phyloP scores from a whole-genome alignment of 2,113 vertebrate species.

The Amazona guildingii region DNA sequence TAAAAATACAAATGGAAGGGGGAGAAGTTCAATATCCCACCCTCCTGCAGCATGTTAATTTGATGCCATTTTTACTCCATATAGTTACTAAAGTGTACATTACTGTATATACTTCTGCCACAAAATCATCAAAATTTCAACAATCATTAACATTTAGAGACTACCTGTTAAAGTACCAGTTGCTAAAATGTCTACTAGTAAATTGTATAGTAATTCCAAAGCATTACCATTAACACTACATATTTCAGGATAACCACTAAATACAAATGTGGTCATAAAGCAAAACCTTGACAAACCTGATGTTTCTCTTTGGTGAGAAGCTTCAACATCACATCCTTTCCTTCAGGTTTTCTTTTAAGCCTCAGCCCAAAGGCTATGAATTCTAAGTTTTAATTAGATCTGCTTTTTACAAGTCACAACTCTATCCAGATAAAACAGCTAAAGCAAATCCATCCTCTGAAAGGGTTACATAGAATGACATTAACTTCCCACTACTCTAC shows the following conservation, averaged over 20 bases:
- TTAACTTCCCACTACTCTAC: not conserved
- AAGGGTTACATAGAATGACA: not conserved
- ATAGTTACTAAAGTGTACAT: not conserved
- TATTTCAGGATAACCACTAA: not conserved
- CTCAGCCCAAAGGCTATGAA: not conserved
- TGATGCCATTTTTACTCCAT: not conserved
- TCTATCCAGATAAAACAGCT: not conserved
- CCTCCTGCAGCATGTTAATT: conserved; percentile 1
- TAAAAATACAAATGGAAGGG: conserved; percentile 41
- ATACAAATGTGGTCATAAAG: not conserved
- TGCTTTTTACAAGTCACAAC: not conserved
- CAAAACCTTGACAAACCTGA: not conserved
- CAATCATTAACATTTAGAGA: not conserved
- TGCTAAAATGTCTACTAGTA: not conserved
- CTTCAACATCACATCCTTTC: not conserved
- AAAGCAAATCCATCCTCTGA: not conserved
- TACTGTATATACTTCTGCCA: not conserved
- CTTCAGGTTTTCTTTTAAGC: not conserved
- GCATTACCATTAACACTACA: not conserved
- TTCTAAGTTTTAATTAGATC: not conserved
- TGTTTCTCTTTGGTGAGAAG: not conserved
- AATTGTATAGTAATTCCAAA: not conserved
- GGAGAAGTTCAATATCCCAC: not conserved
- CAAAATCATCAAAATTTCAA: not conserved
- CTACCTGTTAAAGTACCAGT: not conserved